Evolutionary conservation across 1,140 invertebrate species (phyloP), one percentile per base, ranked within the genome.

Genomic region (Sesamia nonagrioides): DNA sequence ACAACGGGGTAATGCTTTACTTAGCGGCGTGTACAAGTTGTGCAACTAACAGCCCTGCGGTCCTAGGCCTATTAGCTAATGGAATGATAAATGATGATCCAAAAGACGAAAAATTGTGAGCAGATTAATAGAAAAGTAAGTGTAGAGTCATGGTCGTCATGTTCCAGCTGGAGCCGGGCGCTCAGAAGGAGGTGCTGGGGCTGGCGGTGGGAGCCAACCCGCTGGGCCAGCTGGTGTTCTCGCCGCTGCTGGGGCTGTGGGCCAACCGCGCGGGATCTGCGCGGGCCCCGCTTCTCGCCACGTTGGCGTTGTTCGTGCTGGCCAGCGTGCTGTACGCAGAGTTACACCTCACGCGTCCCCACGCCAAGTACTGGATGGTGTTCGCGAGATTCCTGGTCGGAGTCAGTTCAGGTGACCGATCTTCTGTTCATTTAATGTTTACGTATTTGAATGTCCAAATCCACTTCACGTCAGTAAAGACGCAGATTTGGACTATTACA

Each of bases 141-240:
- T 21, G 6, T 17, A 35, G 9, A 0, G 35, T 6, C 6, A 7
- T 15, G 7, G 6, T 21, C 63, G 11, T 35, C 54, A 6, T 75
- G 60, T 88, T 95, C 77, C 92, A 98, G 98, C 89, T 98, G 86
- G 98, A 98, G 95, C 96, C 96, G 60, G 95, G 94, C 15, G 96
- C 97, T 13, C 97, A 96, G 58, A 98, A 98, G 89, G 97, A 97
- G 92, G 97, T 97, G 86, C 97, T 98, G 95, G 98, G 98, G 27
- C 97, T 97, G 86, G 97, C 98, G 13, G 97, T 99, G 21, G 98
- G 98, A 15, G 97, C 97, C 11, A 98, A 98, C 95, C 98, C 98
- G 42, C 95, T 99, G 35, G 98, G 97, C 4, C 98, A 99, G 95
- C 97, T 99, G 96, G 89, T 98, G 42, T 98, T 98, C 85, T 98